A percentile compares a stretch with the other conserved stretches of the same genome.
Evolutionary conservation across 2,797 vertebrate genomes (phyloP).

Genomic region (Vultur gryphus): DNA sequence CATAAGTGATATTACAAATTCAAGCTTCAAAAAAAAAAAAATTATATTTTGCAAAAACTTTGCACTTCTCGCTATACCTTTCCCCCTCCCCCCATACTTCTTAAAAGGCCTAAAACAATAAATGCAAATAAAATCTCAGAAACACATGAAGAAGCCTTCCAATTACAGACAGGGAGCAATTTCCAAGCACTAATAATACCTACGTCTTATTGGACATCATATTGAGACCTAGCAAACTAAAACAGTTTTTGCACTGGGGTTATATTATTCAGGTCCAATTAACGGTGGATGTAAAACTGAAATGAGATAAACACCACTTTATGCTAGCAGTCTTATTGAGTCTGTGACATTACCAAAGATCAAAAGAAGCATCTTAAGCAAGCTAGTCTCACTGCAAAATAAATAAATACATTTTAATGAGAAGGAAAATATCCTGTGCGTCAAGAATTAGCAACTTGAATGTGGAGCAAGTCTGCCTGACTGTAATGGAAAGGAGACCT

Average conservation of each 20-base stretch:
- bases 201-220: not conserved
- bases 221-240: not conserved
- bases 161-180: not conserved
- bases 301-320: conserved; percentile 22
- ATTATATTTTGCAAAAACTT: not conserved
- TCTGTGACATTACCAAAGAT: conserved; percentile 21
- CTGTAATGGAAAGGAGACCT: not conserved
- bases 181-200: not conserved
- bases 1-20: not conserved
- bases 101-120: conserved; percentile 1
- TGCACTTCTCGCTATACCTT: not conserved
- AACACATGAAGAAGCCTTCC: not conserved
- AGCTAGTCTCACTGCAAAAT: conserved; percentile 2
- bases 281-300: not conserved
- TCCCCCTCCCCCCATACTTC: not conserved
- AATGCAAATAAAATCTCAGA: conserved; percentile 15
- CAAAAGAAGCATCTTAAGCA: conserved; percentile 26
- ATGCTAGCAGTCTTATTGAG: not conserved
- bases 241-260: not conserved
- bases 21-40: not conserved
- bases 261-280: conserved; percentile 36
- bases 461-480: not conserved
- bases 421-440: not conserved
- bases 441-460: conserved; percentile 15
- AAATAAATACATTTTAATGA: conserved; percentile 63